Evolutionary conservation across 2,113 vertebrate species (phyloP).

Genomic region (Leiothrix lutea): DNA sequence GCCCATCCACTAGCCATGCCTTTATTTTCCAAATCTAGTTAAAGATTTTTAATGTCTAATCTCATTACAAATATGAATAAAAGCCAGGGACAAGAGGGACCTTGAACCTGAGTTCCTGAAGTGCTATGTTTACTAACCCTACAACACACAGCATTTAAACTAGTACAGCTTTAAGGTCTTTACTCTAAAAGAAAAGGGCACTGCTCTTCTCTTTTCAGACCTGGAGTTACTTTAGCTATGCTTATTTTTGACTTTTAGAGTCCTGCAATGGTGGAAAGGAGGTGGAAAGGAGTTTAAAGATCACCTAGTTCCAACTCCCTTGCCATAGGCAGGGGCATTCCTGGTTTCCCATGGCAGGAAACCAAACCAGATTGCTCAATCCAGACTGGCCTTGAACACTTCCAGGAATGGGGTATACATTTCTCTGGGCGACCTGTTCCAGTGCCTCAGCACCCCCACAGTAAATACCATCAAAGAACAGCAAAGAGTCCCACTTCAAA

Average conservation of each 20-base stretch:
- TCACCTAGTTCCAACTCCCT: not conserved
- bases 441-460: not conserved
- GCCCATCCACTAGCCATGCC: not conserved
- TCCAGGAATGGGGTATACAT: not conserved
- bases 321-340: not conserved
- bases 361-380: not conserved
- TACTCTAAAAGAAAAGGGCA: not conserved
- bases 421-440: not conserved
- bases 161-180: not conserved
- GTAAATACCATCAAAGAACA: not conserved
- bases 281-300: not conserved
- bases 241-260: not conserved
- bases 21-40: not conserved
- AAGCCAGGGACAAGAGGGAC: not conserved
- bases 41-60: not conserved
- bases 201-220: not conserved
- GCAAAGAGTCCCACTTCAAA: not conserved
- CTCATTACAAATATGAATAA: not conserved
- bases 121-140: not conserved
- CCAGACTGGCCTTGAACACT: not conserved
- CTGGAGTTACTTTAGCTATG: not conserved
- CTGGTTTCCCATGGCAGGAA: not conserved
- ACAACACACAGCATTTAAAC: not conserved
- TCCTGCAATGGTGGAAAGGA: not conserved
- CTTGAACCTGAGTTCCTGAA: not conserved